Evolutionary conservation across 2,888 invertebrate species (phyloP).

Genomic region (Tethea ocularis): DNA sequence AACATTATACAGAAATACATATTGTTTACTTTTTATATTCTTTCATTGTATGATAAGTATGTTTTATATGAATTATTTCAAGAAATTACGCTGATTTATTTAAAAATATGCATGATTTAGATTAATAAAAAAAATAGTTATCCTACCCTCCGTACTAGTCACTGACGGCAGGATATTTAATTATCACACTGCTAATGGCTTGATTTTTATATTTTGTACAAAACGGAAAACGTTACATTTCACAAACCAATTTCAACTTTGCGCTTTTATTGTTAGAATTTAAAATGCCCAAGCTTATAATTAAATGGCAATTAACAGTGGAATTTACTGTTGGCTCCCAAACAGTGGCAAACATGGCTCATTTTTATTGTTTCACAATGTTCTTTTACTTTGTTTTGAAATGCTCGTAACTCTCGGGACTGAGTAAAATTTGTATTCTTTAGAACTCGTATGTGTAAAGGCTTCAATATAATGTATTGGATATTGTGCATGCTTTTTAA

Average conservation of each 20-base stretch:
- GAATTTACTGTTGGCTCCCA: slow-evolving; percentile 1
- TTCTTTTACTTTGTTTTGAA: slow-evolving; percentile 4
- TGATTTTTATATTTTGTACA: no score
- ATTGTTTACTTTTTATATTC: no score
- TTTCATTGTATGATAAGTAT: no score
- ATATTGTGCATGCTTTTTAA: background rate
- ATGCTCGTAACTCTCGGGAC: background rate
- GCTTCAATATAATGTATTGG: background rate
- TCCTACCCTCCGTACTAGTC: no score
- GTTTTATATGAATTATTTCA: no score
- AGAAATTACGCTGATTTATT: no score
- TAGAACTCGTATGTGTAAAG: no score
- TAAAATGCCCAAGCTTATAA: slow-evolving; percentile 1
- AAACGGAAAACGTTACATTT: background rate
- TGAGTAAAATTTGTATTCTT: background rate
- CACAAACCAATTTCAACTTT: background rate
- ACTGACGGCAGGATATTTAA: no score
- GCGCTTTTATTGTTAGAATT: background rate
- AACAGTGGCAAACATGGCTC: background rate
- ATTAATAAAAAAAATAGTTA: no score
- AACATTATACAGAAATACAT: no score
- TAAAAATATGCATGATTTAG: no score
- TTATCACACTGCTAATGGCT: no score
- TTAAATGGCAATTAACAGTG: slow-evolving; percentile 4
- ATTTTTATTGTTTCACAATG: slow-evolving; percentile 7